Evolutionary conservation across 2,797 vertebrate species (phyloP).

Genomic region (Epinephelus malabaricus): DNA sequence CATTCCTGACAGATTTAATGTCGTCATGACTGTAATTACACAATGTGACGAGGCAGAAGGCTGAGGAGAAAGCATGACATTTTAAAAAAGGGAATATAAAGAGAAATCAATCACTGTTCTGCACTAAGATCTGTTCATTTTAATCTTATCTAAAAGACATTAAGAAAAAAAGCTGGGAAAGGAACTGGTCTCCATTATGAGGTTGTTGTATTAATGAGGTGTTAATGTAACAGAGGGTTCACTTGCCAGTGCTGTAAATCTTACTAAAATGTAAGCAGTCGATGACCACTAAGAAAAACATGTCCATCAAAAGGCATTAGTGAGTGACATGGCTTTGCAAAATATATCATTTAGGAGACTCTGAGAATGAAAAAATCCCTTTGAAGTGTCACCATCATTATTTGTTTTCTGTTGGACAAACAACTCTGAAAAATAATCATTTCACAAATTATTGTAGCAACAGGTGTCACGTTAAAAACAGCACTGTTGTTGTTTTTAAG

Average conservation of each 20-base stretch:
- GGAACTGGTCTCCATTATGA: background rate
- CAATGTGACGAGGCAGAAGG: conserved; percentile 14
- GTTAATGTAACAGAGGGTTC: background rate
- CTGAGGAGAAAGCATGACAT: background rate
- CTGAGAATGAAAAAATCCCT: background rate
- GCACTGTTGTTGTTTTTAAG: background rate
- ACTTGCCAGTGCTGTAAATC: background rate
- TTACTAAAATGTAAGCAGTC: background rate
- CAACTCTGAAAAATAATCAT: too few relatives aligned
- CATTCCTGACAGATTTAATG: conserved; percentile 35
- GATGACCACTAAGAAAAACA: background rate
- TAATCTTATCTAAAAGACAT: background rate
- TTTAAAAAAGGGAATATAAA: background rate
- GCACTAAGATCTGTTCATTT: background rate
- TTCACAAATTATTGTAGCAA: background rate
- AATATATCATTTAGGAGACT: background rate
- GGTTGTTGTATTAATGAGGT: background rate
- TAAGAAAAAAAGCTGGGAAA: background rate
- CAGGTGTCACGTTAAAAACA: background rate
- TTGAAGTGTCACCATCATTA: background rate
- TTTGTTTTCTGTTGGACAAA: background rate
- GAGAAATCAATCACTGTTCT: background rate
- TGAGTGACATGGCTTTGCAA: background rate
- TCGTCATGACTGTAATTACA: conserved; percentile 44
- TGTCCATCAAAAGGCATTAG: background rate